A percentile compares a stretch with the other conserved stretches of the same genome.
Evolutionary conservation across 2,113 vertebrate genomes (phyloP).

Genomic region (Oreochromis spilurus): DNA sequence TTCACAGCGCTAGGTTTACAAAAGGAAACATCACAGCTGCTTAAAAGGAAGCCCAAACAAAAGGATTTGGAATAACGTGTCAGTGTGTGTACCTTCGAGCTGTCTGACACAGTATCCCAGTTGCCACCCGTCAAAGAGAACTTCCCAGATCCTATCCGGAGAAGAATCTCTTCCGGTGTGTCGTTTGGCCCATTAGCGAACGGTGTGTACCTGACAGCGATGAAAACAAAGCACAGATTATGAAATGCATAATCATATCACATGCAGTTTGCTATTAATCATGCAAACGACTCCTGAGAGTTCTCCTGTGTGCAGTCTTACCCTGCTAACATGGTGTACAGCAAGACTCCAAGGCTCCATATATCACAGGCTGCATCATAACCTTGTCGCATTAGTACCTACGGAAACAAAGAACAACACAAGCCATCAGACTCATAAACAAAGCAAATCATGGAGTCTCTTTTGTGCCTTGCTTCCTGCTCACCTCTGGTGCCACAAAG

Average conservation of each 20-base stretch:
- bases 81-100: constrained; percentile 82
- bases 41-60: neutral
- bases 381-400: constrained; percentile 80
- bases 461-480: neutral
- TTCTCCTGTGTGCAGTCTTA: constrained; percentile 22
- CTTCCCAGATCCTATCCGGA: constrained; percentile 92
- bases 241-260: neutral
- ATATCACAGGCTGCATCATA: constrained; percentile 80
- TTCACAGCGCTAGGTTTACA: neutral
- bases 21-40: neutral
- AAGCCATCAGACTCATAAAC: neutral
- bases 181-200: constrained; percentile 96
- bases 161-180: constrained; percentile 93
- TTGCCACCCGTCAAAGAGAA: constrained; percentile 93
- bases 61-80: neutral
- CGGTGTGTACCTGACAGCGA: constrained; percentile 82
- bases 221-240: neutral
- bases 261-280: neutral
- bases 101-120: constrained; percentile 95
- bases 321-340: constrained; percentile 79
- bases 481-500: constrained; percentile 97
- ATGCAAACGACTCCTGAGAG: neutral
- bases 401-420: neutral
- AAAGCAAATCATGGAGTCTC: neutral
- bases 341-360: constrained; percentile 77